Conservation (phyloP, 2,113 vertebrate genomes). For the Lanius collurio region DNA sequence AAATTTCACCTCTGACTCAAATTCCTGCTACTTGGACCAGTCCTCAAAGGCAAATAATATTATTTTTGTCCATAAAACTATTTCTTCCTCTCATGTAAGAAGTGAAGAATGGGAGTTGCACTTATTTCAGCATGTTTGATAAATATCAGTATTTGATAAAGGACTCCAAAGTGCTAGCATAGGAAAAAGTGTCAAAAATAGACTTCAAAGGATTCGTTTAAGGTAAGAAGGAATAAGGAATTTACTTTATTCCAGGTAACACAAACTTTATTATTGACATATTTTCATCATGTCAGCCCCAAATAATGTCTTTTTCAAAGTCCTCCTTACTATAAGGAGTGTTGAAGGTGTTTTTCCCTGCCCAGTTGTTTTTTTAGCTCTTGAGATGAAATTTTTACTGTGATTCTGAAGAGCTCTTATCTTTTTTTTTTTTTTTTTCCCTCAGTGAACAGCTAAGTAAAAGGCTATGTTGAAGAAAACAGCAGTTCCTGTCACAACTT, state of each 20-base stretch:
- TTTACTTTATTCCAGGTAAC: neutral
- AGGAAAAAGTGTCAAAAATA: neutral
- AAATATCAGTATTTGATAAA: neutral
- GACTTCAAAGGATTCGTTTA: neutral
- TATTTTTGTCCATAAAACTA: neutral
- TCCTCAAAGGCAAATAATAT: neutral
- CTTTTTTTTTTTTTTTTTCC: neutral
- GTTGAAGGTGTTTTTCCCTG: neutral
- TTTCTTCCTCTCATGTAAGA: neutral
- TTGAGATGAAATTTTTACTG: neutral
- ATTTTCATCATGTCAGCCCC: neutral
- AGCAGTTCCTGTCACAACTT: neutral
- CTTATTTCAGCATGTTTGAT: neutral
- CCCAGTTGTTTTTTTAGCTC: neutral
- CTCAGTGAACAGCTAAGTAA: neutral
- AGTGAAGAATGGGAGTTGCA: neutral
- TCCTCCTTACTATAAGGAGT: neutral
- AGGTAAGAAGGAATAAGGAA: neutral
- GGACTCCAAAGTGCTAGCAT: neutral
- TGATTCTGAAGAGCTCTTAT: neutral
- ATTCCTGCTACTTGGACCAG: neutral
- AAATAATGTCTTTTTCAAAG: neutral
- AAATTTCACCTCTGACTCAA: neutral
- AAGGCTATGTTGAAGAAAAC: neutral
- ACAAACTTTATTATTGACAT: neutral